Base-by-base conservation (phyloP, 2,113 vertebrate species). In the Nothocercus julius region DNA sequence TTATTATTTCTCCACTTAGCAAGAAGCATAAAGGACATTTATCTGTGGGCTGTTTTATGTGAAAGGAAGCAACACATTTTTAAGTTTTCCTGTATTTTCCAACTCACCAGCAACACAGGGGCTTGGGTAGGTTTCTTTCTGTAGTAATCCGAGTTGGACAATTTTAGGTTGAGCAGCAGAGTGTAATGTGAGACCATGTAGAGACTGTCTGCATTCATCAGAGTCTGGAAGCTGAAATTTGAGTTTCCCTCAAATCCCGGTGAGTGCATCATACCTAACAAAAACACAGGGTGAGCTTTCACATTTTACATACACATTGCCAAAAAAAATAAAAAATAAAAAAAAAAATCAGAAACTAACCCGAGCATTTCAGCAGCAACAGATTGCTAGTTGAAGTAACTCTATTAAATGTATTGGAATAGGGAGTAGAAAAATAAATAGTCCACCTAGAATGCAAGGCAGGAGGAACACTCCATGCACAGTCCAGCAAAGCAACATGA, bases 91-190 rank as follows among this genome's bases (percentile, higher is more conserved):
- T 63, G 51, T 40, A 79, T 92, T 85, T 58, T 21, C 62, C 44
- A 84, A 96, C 98, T 97, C 95, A 99, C 99, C 98, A 98, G 91
- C 91, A 97, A 97, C 70, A 98, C 96, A 4, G 98, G 97, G 0
- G 97, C 94, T 59, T 98, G 97, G 19, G 98, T 49, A 4, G 98
- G 97, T 53, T 99, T 98, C 83, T 98, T 98, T 28, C 98, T 97
- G 98, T 99, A 99, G 97, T 98, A 99, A 96, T 99, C 98, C 0
- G 98, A 97, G 56, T 98, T 98, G 91, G 98, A 98, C 53, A 99
- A 98, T 89, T 99, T 99, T 77, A 99, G 98, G 90, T 99, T 99
- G 93, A 99, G 98, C 79, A 99, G 98, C 38, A 99, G 97, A n/a
- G 98, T 98, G 22, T 98, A 99, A 97, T 98, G 99, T 0, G 98